A percentile compares a stretch with the other conserved stretches of the same genome.
phyloP scores from a whole-genome alignment of 2,113 vertebrate species.

The Esox niger region DNA sequence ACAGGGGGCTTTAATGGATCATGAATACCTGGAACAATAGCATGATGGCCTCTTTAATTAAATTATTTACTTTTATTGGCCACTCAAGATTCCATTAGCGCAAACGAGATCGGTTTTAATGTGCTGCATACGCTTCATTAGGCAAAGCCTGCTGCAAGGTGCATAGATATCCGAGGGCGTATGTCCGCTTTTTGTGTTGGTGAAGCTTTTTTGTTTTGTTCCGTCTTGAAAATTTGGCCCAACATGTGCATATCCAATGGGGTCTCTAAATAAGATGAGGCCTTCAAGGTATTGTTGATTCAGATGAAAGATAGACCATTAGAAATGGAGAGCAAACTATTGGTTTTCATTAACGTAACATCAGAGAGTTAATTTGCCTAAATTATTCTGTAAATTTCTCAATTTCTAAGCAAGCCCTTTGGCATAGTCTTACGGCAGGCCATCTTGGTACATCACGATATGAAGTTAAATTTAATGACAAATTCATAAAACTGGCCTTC shows the following conservation, averaged over 20 bases:
- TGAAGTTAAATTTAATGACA: neutral
- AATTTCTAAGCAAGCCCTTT: slow-evolving; percentile 38
- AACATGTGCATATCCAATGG: slow-evolving; percentile 63
- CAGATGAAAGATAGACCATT: slow-evolving; percentile 67
- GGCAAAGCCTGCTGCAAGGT: slow-evolving; percentile 44
- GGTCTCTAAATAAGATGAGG: slow-evolving; percentile 57
- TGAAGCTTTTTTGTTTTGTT: slow-evolving; percentile 45
- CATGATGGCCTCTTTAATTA: slow-evolving; percentile 55
- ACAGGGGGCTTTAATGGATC: slow-evolving; percentile 57
- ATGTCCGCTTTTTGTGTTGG: slow-evolving; percentile 4
- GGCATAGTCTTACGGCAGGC: neutral
- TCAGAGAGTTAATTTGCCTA: slow-evolving; percentile 68
- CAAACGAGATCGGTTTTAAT: slow-evolving; percentile 57
- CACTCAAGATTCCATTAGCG: slow-evolving; percentile 72
- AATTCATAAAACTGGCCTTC: neutral
- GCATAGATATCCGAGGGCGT: slow-evolving; percentile 62
- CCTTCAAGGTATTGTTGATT: slow-evolving; percentile 67
- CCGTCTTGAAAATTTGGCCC: slow-evolving; percentile 63
- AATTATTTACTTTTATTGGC: slow-evolving; percentile 67
- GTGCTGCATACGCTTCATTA: slow-evolving; percentile 34
- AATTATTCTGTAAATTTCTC: slow-evolving; percentile 57
- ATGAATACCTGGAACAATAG: slow-evolving; percentile 59
- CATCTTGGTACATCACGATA: neutral
- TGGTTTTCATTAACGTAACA: slow-evolving; percentile 66
- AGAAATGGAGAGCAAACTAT: slow-evolving; percentile 57